Evolutionary conservation across 2,888 invertebrate species (phyloP).

Genomic region (Cremastinae sp.): DNA sequence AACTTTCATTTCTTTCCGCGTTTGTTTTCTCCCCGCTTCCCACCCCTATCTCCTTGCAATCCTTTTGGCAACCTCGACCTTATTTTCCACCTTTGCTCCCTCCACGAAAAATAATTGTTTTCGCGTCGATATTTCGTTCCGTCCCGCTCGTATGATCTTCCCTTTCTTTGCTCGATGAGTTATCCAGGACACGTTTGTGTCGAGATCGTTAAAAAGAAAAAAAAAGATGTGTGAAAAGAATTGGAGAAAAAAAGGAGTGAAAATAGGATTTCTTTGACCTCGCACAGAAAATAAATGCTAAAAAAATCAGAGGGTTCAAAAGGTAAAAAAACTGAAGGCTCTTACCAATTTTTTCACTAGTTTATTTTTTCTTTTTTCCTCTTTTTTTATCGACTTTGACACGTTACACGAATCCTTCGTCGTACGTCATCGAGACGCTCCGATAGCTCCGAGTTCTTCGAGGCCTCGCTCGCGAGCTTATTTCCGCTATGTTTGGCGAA

Average conservation of each 20-base stretch:
- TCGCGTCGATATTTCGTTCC: slow-evolving; percentile 11
- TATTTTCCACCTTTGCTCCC: slow-evolving; percentile 5
- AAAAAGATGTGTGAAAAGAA: too few species aligned
- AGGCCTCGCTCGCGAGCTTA: slow-evolving; percentile 57
- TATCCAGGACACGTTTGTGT: slow-evolving; percentile 19
- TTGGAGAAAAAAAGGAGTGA: too few species aligned
- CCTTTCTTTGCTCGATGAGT: not conserved
- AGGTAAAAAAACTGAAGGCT: too few species aligned
- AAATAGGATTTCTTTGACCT: too few species aligned
- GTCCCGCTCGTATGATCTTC: not conserved
- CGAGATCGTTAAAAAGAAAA: too few species aligned
- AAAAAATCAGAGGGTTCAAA: too few species aligned
- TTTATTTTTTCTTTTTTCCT: slow-evolving; percentile 40
- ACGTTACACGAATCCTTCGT: slow-evolving; percentile 35
- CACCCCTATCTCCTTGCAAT: slow-evolving; percentile 35
- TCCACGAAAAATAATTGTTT: slow-evolving; percentile 45
- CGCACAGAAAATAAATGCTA: too few species aligned
- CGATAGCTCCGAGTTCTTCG: too few species aligned
- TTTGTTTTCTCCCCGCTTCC: slow-evolving; percentile 34
- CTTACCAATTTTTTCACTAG: slow-evolving; percentile 31
- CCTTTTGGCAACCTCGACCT: slow-evolving; percentile 14
- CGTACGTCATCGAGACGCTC: slow-evolving; percentile 61
- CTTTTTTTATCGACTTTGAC: slow-evolving; percentile 26
- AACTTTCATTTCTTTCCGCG: slow-evolving; percentile 43
- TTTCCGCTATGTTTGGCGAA: slow-evolving; percentile 72